phyloP scores from a whole-genome alignment of 2,797 vertebrate genomes.

The Pseudochromis fuscus region DNA sequence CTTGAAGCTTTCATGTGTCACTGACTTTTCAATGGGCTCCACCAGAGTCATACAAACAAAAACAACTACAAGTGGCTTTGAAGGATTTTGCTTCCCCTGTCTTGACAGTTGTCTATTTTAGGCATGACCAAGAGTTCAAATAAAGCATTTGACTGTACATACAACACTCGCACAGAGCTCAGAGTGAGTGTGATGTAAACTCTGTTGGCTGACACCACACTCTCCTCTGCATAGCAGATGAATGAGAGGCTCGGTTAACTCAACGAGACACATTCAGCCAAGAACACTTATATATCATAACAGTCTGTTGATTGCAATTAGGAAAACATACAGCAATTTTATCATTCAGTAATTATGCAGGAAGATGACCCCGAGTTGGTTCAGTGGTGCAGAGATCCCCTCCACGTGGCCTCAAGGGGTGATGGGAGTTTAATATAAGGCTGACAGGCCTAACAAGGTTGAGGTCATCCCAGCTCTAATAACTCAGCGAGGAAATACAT shows the following conservation, averaged over 20 bases:
- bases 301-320: constrained; percentile 64
- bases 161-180: constrained; percentile 22
- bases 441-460: constrained; percentile 83
- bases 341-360: constrained; percentile 42
- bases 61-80: constrained; percentile 36
- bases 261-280: constrained; percentile 22
- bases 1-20: constrained; percentile 15
- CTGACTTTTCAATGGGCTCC: constrained; percentile 26
- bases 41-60: constrained; percentile 26
- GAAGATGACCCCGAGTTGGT: constrained; percentile 45
- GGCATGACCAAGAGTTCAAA: constrained; percentile 38
- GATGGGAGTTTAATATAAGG: constrained; percentile 80
- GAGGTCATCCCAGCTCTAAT: constrained; percentile 83
- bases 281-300: constrained; percentile 38
- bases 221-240: constrained; percentile 22
- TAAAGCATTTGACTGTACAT: constrained; percentile 39
- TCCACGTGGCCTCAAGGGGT: constrained; percentile 64
- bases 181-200: constrained; percentile 39
- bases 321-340: constrained; percentile 58
- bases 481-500: constrained; percentile 82
- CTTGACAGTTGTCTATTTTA: constrained; percentile 35
- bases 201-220: constrained; percentile 25
- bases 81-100: constrained; percentile 16
- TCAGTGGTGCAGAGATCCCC: constrained; percentile 44
- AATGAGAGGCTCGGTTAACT: constrained; percentile 34